Evolutionary conservation across 2,113 vertebrate species (phyloP), one percentile per base, ranked within the genome.

Genomic region (Macrotis lagotis): DNA sequence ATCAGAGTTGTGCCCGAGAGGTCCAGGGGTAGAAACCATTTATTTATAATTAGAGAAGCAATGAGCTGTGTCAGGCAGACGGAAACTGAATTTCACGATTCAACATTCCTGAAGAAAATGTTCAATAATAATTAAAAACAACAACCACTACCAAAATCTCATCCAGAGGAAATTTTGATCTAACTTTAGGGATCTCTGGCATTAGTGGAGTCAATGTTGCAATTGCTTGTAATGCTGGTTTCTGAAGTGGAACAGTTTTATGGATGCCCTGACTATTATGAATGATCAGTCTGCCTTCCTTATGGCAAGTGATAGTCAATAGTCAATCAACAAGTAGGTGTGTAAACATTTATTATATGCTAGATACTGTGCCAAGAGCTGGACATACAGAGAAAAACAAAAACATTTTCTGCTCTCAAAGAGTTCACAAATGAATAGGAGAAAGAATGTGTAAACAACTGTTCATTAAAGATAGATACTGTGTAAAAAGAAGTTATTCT

Each of bases 41-140:
- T 96, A 89, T 97, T 97, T 96, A 91, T 94, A 97, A 96, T 97
- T 97, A 97, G 93, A 98, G 96, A 92, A 55, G 94, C 93, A 96
- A 49, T 91, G 93, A 90, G 26, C 94, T 96, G 91, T 96, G 91
- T 89, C 89, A 90, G 47, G 89, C 89, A 90, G 89, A 90, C 28
- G 89, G 48, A 97, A 91, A 95, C 95, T 91, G 51, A 97, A 97
- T 96, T 95, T 97, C 94, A 96, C 10, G 31, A 97, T 96, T 97
- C 95, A 95, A 90, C 0, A 2, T 96, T 95, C 88, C 94, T 93
- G 25, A 93, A 92, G 94, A 95, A 97, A 94, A 95, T 91, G n/a
- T 52, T 96, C 96, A 90, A 95, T 97, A 96, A 96, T 94, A 96
- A 97, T 96, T 94, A 93, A 95, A 93, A 96, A 96, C 66, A 95